phyloP scores from a whole-genome alignment of 37 sponge, comb jelly and placozoan genomes.

The Oscarella lobularis region DNA sequence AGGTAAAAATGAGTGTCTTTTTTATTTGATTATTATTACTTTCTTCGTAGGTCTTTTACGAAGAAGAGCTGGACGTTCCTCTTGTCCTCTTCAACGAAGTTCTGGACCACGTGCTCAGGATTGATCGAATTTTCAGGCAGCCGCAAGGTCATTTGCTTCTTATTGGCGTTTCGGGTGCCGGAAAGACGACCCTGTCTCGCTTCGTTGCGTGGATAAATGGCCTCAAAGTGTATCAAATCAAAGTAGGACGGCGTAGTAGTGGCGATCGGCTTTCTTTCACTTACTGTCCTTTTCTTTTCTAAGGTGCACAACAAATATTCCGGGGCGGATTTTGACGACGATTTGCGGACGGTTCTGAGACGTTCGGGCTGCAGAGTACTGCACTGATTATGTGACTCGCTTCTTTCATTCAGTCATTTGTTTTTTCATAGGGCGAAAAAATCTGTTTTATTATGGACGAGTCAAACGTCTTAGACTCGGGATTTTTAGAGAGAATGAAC shows the following conservation, averaged over 20 bases:
- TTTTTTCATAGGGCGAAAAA: constrained; percentile 61
- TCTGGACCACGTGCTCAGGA: constrained; percentile 89
- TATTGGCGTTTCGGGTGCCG: constrained; percentile 95
- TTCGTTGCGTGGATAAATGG: constrained; percentile 99
- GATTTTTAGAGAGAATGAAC: constrained; percentile 96
- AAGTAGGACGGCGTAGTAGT: constrained; percentile 19
- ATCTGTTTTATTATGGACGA: constrained; percentile 92
- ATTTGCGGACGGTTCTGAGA: constrained; percentile 74
- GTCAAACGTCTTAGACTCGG: constrained; percentile 82
- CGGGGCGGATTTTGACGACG: constrained; percentile 91
- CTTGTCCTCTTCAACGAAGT: constrained; percentile 95
- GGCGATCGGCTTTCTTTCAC: not conserved
- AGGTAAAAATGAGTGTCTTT: too few species aligned
- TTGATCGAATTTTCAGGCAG: constrained; percentile 96
- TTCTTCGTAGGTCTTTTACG: constrained; percentile 80
- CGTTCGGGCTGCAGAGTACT: constrained; percentile 63
- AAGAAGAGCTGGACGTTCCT: constrained; percentile 94
- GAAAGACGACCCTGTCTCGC: constrained; percentile 93
- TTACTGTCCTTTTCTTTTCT: not conserved
- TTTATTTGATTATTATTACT: too few species aligned
- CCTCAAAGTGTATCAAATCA: constrained; percentile 79
- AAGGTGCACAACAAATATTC: constrained; percentile 84
- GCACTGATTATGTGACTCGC: not conserved
- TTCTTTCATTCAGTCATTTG: not conserved
- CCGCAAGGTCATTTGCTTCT: constrained; percentile 85